A percentile compares a stretch with the other conserved stretches of the same genome.
Conservation (phyloP, 2,797 vertebrate genomes). For the Hipposideros larvatus region DNA sequence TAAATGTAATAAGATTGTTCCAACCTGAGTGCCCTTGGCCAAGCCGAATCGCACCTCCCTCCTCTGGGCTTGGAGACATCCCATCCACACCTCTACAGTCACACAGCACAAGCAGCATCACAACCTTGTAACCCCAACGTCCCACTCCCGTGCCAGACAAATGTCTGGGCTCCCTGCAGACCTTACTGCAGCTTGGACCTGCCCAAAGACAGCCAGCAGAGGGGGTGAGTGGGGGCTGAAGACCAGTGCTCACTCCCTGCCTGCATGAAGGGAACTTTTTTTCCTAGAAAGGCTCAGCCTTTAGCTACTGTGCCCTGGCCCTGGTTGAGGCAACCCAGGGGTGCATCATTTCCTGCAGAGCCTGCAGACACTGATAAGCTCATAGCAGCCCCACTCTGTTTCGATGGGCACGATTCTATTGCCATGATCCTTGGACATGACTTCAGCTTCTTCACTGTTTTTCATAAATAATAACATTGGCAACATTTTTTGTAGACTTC, state of each 20-base stretch:
- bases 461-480: not conserved
- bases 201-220: not conserved
- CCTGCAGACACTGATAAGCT: not conserved
- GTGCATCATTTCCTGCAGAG: not conserved
- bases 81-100: not conserved
- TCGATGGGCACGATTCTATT: not conserved
- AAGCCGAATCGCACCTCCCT: not conserved
- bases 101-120: not conserved
- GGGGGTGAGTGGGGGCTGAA: fast-evolving
- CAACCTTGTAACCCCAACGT: not conserved
- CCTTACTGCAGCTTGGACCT: not conserved
- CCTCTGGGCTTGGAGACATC: not conserved
- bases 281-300: not conserved
- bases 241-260: not conserved
- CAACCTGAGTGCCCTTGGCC: not conserved
- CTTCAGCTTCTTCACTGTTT: not conserved
- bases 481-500: not conserved
- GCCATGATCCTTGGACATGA: not conserved
- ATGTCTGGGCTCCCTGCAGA: not conserved
- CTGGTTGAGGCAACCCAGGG: not conserved
- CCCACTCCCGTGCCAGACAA: not conserved
- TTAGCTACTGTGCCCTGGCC: not conserved
- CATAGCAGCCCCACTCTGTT: not conserved
- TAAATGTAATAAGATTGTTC: not conserved
- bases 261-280: not conserved